phyloP scores from a whole-genome alignment of 1,140 invertebrate species.

The Oncopodura yosiiana region DNA sequence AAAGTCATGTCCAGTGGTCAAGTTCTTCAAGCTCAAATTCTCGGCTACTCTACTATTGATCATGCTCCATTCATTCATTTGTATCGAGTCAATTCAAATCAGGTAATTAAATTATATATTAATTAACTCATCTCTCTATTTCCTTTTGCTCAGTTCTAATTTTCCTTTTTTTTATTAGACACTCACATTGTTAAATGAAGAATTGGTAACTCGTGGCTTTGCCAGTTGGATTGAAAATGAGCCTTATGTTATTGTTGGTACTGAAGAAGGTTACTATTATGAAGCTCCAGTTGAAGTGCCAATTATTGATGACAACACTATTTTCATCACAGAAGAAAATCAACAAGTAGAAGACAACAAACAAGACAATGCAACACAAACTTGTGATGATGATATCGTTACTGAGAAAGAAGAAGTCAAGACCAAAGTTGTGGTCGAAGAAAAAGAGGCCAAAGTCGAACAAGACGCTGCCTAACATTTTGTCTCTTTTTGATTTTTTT shows the following conservation, averaged over 20 bases:
- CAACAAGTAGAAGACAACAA: too few relatives aligned
- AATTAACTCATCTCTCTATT: neutral
- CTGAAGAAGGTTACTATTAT: neutral
- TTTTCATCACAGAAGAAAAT: too few relatives aligned
- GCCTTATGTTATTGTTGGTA: constrained; percentile 6
- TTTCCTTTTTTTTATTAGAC: too few relatives aligned
- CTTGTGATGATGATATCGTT: too few relatives aligned
- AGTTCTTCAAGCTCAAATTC: constrained; percentile 75
- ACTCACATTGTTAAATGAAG: constrained; percentile 26
- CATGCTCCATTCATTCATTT: constrained; percentile 62
- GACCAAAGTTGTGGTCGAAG: too few relatives aligned
- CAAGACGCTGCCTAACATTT: too few relatives aligned
- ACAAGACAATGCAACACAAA: too few relatives aligned
- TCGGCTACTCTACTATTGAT: constrained; percentile 63
- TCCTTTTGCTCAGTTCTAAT: neutral
- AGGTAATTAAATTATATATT: constrained; percentile 48
- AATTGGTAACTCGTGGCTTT: constrained; percentile 13
- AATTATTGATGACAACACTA: too few relatives aligned
- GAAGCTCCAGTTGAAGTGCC: neutral
- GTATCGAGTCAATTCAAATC: constrained; percentile 57
- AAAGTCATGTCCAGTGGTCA: constrained; percentile 64
- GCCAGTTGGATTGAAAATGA: constrained; percentile 9
- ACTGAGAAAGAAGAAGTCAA: too few relatives aligned
- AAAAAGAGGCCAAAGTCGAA: too few relatives aligned
- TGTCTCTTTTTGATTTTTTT: too few relatives aligned